Evolutionary conservation across 1,140 invertebrate genomes (phyloP).

Genomic region (Artemia franciscana): DNA sequence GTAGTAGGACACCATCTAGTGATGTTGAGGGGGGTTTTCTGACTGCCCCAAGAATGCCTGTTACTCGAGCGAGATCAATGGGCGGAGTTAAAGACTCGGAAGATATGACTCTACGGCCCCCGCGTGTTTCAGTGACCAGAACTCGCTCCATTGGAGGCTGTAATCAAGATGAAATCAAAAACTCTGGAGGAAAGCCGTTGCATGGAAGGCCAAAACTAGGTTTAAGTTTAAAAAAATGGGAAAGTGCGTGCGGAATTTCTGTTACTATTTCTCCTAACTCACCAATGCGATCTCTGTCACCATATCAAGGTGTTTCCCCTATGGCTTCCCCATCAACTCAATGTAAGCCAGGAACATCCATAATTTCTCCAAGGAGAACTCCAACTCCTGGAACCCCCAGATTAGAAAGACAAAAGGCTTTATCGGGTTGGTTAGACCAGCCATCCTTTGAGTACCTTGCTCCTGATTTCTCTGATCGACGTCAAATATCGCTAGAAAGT

Average conservation of each 20-base stretch:
- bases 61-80: not conserved
- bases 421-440: constrained; percentile 10
- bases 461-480: constrained; percentile 13
- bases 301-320: constrained; percentile 6
- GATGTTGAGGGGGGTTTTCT: constrained; percentile 1
- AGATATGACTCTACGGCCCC: not conserved
- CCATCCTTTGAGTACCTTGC: constrained; percentile 21
- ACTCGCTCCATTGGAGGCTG: not conserved
- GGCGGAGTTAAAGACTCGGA: not conserved
- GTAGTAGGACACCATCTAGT: not conserved
- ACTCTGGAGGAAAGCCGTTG: not conserved
- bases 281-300: constrained; percentile 22
- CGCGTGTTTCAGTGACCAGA: not conserved
- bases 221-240: not conserved
- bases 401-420: constrained; percentile 10
- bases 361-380: constrained; percentile 4
- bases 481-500: constrained; percentile 18
- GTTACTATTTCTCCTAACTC: constrained; percentile 38
- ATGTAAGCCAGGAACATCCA: not conserved
- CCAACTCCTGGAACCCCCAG: constrained; percentile 7
- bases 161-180: not conserved
- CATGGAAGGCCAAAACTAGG: not conserved
- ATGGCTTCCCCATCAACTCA: not conserved
- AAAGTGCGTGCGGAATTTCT: constrained; percentile 27
- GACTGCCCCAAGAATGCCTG: not conserved